These are phyloP conservation scores for Nesometra sesokonis DNA, from an alignment of 35 echinoderm and acorn worm species.

Conservation along the genomic window DNA sequence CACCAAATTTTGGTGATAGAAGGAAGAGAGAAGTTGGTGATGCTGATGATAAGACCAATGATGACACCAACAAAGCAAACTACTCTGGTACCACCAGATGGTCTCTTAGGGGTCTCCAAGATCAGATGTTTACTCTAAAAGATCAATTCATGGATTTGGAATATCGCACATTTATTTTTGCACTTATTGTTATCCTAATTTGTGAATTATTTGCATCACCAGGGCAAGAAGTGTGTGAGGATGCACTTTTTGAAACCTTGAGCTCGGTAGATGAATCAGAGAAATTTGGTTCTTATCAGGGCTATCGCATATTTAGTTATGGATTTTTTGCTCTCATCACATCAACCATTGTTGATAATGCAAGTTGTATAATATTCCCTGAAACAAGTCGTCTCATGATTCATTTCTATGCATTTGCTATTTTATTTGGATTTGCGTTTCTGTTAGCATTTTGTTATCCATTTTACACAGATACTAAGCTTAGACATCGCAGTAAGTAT, in stretches of 20 bases:
- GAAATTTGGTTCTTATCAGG: slow-evolving; percentile 32
- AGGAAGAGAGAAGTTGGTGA: neutral
- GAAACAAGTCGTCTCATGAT: slow-evolving; percentile 36
- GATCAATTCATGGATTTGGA: slow-evolving; percentile 8
- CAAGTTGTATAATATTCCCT: slow-evolving; percentile 29
- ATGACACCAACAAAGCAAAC: neutral
- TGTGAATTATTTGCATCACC: slow-evolving; percentile 41
- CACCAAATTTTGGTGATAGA: neutral
- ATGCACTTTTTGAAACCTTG: slow-evolving; percentile 36
- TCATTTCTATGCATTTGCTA: slow-evolving; percentile 56
- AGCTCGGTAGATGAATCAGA: slow-evolving; percentile 55
- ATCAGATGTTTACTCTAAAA: neutral
- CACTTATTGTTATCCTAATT: slow-evolving; percentile 27
- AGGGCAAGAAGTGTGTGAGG: slow-evolving; percentile 45
- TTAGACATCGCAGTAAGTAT: slow-evolving; percentile 11
- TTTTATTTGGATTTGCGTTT: slow-evolving; percentile 33
- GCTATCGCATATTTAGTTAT: slow-evolving; percentile 22
- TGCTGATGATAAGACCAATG: neutral
- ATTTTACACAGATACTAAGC: slow-evolving; percentile 7
- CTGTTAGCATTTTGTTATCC: slow-evolving; percentile 44
- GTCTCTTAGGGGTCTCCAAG: neutral
- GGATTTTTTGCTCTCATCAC: slow-evolving; percentile 22
- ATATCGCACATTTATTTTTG: slow-evolving; percentile 34
- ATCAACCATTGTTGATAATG: slow-evolving; percentile 31
- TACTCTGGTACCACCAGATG: neutral